Evolutionary conservation across 2,113 vertebrate genomes (phyloP).

Genomic region (Marcusenius ussheri): DNA sequence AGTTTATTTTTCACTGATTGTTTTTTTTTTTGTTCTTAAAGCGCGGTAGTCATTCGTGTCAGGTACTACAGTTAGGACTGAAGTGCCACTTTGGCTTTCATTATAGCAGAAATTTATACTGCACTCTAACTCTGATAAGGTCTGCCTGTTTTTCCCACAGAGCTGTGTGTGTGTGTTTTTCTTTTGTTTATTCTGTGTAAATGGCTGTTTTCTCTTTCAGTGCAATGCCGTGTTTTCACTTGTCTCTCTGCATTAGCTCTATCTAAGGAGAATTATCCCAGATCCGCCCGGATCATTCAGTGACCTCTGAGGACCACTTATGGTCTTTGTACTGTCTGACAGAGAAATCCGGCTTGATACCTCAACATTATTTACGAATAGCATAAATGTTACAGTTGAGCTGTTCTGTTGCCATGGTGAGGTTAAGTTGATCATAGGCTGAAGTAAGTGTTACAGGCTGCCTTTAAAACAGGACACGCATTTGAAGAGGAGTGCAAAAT

Average conservation of each 20-base stretch:
- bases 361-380: constrained; percentile 26
- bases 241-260: constrained; percentile 12
- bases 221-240: neutral
- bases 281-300: neutral
- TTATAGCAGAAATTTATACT: constrained; percentile 15
- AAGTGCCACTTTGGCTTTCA: constrained; percentile 22
- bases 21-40: constrained; percentile 35
- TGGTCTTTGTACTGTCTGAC: constrained; percentile 25
- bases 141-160: neutral
- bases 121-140: constrained; percentile 2
- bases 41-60: constrained; percentile 2
- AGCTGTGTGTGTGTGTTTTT: neutral
- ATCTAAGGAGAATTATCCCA: neutral
- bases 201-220: neutral
- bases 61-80: constrained; percentile 7
- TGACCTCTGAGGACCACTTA: constrained; percentile 17
- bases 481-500: constrained; percentile 55
- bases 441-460: constrained; percentile 45
- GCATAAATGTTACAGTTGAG: constrained; percentile 28
- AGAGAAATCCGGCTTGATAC: neutral
- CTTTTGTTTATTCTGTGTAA: neutral
- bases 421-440: constrained; percentile 44
- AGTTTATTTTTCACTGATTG: constrained; percentile 42
- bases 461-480: constrained; percentile 47
- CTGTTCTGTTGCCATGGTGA: constrained; percentile 57